Evolutionary conservation across 37 sponge, comb jelly and placozoan genomes (phyloP).

Genomic region (Cladorhizidae sp.): DNA sequence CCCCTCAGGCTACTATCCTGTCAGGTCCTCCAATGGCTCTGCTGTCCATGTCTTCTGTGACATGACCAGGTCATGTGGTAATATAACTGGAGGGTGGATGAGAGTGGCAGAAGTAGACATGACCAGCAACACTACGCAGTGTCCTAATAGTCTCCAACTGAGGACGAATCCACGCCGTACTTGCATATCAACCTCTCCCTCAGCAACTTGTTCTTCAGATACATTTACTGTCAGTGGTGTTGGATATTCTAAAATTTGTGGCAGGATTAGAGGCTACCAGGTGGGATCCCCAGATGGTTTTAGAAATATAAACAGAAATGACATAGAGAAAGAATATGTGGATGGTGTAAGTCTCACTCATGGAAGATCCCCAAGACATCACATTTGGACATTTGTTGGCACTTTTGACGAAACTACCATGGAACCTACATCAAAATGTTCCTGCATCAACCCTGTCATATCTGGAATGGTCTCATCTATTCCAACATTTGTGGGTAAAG

Average conservation of each 20-base stretch:
- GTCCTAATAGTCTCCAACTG: no score
- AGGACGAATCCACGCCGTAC: no score
- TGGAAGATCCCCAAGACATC: constrained; percentile 15
- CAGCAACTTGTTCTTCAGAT: no score
- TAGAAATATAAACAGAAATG: neutral
- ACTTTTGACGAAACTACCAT: neutral
- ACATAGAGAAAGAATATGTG: constrained; percentile 7
- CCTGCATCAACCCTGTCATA: neutral
- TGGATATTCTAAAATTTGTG: constrained; percentile 30
- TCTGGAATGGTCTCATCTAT: neutral
- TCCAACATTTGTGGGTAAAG: neutral
- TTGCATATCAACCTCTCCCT: neutral
- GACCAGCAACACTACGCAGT: no score
- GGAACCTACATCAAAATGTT: neutral
- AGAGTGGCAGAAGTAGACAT: no score
- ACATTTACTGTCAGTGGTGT: no score
- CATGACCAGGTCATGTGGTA: no score
- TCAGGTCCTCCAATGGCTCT: no score
- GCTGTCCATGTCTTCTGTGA: no score
- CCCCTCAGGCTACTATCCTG: no score
- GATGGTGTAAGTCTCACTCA: constrained; percentile 17
- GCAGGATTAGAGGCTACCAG: constrained; percentile 29
- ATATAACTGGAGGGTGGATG: no score
- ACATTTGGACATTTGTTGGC: constrained; percentile 50
- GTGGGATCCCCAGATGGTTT: constrained; percentile 26